These are phyloP conservation scores for Catagonus wagneri DNA, from an alignment of 2,113 vertebrate species.

Conservation along the genomic window DNA sequence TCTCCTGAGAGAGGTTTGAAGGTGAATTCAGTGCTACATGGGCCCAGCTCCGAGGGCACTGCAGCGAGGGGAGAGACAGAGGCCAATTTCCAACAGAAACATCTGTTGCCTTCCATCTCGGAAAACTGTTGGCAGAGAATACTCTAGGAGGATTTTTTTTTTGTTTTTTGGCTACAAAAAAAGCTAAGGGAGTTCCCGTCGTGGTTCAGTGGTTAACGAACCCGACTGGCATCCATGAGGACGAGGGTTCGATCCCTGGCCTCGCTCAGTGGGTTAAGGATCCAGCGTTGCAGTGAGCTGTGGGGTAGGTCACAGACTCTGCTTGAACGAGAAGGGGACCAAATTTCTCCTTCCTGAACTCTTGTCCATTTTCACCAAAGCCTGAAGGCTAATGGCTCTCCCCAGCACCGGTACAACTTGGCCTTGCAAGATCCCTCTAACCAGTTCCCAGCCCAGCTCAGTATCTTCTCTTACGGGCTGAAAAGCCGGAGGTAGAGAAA, in stretches of 20 bases:
- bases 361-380: background rate
- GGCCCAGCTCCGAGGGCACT: conserved; percentile 41
- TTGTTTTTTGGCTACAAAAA: background rate
- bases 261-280: too few relatives aligned
- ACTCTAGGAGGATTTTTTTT: conserved; percentile 42
- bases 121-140: conserved; percentile 71
- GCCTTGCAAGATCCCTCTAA: background rate
- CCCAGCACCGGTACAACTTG: background rate
- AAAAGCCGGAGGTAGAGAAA: conserved; percentile 27
- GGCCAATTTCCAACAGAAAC: conserved; percentile 62
- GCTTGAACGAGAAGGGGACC: background rate
- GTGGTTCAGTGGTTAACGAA: too few relatives aligned
- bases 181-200: too few relatives aligned
- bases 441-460: background rate
- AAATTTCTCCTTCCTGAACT: conserved; percentile 12
- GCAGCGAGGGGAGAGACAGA: conserved; percentile 61
- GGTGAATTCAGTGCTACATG: background rate
- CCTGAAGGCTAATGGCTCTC: background rate
- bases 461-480: background rate
- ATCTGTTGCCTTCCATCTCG: conserved; percentile 72
- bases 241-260: too few relatives aligned
- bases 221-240: too few relatives aligned
- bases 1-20: conserved; percentile 54
- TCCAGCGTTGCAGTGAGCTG: too few relatives aligned
- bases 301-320: too few relatives aligned